Base-by-base conservation (phyloP, 1,140 invertebrate genomes). In the Aphis craccivora region DNA sequence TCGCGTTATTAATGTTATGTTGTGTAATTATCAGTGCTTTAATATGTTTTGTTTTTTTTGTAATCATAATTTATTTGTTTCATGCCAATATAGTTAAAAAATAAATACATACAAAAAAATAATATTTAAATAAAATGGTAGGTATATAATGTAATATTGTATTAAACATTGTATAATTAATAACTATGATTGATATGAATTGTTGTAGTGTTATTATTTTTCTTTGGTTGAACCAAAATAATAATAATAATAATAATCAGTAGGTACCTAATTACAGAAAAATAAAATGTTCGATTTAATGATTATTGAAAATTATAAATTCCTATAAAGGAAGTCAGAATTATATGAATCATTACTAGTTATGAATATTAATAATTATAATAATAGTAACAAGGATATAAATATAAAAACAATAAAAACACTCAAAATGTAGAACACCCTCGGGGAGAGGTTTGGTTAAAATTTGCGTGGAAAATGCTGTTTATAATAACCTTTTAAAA, bases 361-460 rank as follows among this genome's bases (percentile, higher is more conserved):
- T 45, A 87, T 43, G 40, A 87, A 45, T 87, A 87, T 87, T 45
- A 45, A 43, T 86, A 45, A 86, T 40, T 4, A 45, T 86, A n/a
- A 48, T 45, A 87, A n/a, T 45, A 3, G 18, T 87, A 48, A 48
- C 43, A n/a, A 45, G 40, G 84, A 87, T 87, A 87, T 87, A 30
- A 43, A 45, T 87, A 30, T 30, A 40, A 40, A 45, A 25, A 84
- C 43, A 83, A 83, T 86, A 43, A 40, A 86, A 86, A 86, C 23
- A n/a, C 14, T 87, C 25, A 43, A 87, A 87, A 87, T 48, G 84
- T 87, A 48, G 25, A 48, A 45, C 30, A 87, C 84, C 84, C 84
- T 87, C 84, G 25, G 84, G 84, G 25, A 48, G 20, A 87, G 40
- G 40, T 45, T 45, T 45, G 43, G 43, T 87, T 45, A n/a, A 25